Evolutionary conservation across 2,113 vertebrate species (phyloP).

Genomic region (Scortum barcoo): DNA sequence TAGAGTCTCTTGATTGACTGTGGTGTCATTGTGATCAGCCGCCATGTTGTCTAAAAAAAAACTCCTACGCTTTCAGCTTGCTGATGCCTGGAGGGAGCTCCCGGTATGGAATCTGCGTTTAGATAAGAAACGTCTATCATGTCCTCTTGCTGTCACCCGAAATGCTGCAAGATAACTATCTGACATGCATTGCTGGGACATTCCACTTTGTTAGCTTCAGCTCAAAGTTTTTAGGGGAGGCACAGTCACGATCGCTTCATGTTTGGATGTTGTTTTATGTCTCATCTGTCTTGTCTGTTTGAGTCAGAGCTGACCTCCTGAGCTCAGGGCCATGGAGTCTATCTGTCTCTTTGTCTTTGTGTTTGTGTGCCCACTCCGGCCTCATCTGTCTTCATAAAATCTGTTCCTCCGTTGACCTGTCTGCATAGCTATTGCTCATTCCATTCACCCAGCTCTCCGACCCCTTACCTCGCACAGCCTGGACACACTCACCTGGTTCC

Average conservation of each 20-base stretch:
- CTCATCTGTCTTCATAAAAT: constrained; percentile 78
- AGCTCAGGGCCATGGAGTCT: constrained; percentile 69
- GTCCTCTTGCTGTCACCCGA: constrained; percentile 9
- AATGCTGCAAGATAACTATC: background rate
- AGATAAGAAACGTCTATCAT: constrained; percentile 14
- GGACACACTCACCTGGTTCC: constrained; percentile 67
- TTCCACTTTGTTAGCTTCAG: constrained; percentile 28
- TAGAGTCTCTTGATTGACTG: constrained; percentile 36
- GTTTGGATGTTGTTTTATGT: constrained; percentile 41
- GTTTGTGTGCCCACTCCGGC: constrained; percentile 62
- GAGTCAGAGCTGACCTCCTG: constrained; percentile 48
- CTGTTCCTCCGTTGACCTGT: constrained; percentile 65
- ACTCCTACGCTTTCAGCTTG: constrained; percentile 26
- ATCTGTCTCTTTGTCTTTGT: constrained; percentile 75
- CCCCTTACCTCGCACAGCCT: constrained; percentile 30
- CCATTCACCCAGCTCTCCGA: constrained; percentile 25
- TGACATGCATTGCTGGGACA: constrained; percentile 29
- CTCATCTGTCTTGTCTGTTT: constrained; percentile 59
- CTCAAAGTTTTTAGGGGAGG: constrained; percentile 3
- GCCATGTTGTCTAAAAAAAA: constrained; percentile 36
- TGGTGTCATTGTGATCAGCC: constrained; percentile 52
- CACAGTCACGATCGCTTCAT: constrained; percentile 34
- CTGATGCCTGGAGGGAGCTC: constrained; percentile 41
- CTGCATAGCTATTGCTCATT: constrained; percentile 71
- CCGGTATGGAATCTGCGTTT: constrained; percentile 18